Conservation (phyloP, 2,113 vertebrate genomes). For the Vimba vimba region DNA sequence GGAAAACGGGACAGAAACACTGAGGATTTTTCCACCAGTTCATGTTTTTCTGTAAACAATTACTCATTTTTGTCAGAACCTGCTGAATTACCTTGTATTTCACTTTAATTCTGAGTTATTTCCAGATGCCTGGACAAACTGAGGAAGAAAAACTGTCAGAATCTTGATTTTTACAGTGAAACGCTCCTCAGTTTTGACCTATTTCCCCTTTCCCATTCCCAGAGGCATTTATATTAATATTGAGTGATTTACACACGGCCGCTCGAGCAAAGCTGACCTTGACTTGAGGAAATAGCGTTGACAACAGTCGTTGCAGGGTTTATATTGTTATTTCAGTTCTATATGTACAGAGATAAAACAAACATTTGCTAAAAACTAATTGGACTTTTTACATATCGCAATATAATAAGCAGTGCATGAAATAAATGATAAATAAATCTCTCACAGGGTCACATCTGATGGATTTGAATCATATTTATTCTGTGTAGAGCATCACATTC, state of each 20-base stretch:
- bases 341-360: background rate
- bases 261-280: background rate
- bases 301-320: background rate
- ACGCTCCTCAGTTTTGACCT: background rate
- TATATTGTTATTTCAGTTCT: background rate
- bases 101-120: conserved; percentile 17
- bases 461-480: too few relatives aligned
- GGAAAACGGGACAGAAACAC: too few relatives aligned
- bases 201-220: background rate
- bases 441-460: background rate
- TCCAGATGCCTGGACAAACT: background rate
- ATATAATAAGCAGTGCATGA: background rate
- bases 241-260: background rate
- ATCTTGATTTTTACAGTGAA: too few relatives aligned
- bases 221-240: background rate
- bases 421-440: background rate
- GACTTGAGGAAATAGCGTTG: background rate
- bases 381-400: too few relatives aligned
- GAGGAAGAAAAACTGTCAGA: too few relatives aligned
- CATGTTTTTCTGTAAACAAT: background rate
- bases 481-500: too few relatives aligned
- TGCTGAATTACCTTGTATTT: conserved; percentile 1
- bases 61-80: background rate
- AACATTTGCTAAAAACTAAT: background rate
- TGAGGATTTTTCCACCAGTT: too few relatives aligned